Conservation (phyloP, 2,888 invertebrate species). For the Temnothorax unifasciatus region DNA sequence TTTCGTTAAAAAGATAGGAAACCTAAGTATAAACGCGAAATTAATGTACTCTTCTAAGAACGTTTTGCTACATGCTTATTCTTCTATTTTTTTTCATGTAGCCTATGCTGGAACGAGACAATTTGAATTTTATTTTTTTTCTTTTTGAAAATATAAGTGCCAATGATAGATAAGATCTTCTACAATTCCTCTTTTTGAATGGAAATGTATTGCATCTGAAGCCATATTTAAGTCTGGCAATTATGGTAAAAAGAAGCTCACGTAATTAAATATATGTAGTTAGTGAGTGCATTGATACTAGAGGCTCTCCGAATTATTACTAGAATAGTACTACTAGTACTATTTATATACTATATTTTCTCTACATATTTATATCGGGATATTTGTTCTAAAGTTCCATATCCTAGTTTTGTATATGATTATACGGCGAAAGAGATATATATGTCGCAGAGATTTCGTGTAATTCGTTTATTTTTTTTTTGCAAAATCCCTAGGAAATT, state of each 20-base stretch:
- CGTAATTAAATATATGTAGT: slow-evolving; percentile 55
- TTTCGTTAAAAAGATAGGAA: slow-evolving; percentile 70
- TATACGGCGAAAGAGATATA: slow-evolving; percentile 16
- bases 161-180: slow-evolving; percentile 36
- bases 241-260: slow-evolving; percentile 48
- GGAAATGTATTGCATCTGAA: slow-evolving; percentile 58
- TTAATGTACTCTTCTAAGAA: slow-evolving; percentile 64
- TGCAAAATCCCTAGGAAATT: too few species aligned
- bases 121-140: slow-evolving; percentile 18
- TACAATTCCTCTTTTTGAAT: slow-evolving; percentile 53
- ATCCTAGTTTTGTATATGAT: slow-evolving; percentile 43
- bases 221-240: slow-evolving; percentile 60
- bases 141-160: slow-evolving; percentile 24
- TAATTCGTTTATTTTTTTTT: too few species aligned
- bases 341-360: not conserved
- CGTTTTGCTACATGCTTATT: slow-evolving; percentile 69
- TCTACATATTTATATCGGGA: not conserved
- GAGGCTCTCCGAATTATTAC: slow-evolving; percentile 51
- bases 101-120: slow-evolving; percentile 1
- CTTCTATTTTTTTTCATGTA: slow-evolving; percentile 37
- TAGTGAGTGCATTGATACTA: slow-evolving; percentile 66
- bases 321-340: slow-evolving; percentile 1
- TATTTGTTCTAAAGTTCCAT: slow-evolving; percentile 49
- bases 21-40: slow-evolving; percentile 41
- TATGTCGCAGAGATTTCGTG: too few species aligned